These are phyloP conservation scores for Porites evermanni DNA, from an alignment of 92 coral and sea anemone genomes.

Conservation along the genomic window DNA sequence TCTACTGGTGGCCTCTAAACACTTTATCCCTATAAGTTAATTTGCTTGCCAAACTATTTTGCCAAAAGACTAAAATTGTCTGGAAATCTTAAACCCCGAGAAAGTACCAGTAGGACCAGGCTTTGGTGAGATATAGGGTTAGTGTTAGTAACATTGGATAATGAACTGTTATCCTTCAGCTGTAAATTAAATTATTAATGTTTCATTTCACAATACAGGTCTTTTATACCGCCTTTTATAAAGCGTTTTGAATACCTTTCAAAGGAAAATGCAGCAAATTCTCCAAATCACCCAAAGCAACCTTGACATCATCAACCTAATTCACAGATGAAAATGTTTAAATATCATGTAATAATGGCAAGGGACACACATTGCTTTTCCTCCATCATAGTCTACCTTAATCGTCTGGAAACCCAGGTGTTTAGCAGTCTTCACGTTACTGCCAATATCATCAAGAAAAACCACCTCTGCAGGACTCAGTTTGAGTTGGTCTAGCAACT, in stretches of 20 bases:
- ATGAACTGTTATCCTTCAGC: neutral
- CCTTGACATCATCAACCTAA: slow-evolving; percentile 77
- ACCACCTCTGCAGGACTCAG: slow-evolving; percentile 87
- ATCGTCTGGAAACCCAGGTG: slow-evolving; percentile 86
- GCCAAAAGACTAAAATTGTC: too few species aligned
- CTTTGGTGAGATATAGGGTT: too few species aligned
- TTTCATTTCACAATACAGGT: too few species aligned
- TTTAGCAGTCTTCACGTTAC: slow-evolving; percentile 84
- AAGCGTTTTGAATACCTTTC: slow-evolving; percentile 59
- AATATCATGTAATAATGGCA: neutral
- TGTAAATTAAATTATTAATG: neutral
- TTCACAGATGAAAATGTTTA: neutral
- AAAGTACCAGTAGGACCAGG: too few species aligned
- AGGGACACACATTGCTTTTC: too few species aligned
- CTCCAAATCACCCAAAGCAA: slow-evolving; percentile 75
- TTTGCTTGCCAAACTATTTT: too few species aligned
- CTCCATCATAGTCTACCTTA: slow-evolving; percentile 43
- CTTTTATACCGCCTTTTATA: neutral
- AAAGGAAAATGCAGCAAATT: slow-evolving; percentile 69
- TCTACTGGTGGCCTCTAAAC: too few species aligned
- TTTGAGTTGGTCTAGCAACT: slow-evolving; percentile 74
- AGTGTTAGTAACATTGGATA: too few species aligned
- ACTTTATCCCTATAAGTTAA: too few species aligned
- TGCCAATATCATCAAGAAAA: slow-evolving; percentile 89
- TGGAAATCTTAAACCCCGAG: too few species aligned